phyloP scores from a whole-genome alignment of 2,797 vertebrate genomes.

The Smutsia gigantea region DNA sequence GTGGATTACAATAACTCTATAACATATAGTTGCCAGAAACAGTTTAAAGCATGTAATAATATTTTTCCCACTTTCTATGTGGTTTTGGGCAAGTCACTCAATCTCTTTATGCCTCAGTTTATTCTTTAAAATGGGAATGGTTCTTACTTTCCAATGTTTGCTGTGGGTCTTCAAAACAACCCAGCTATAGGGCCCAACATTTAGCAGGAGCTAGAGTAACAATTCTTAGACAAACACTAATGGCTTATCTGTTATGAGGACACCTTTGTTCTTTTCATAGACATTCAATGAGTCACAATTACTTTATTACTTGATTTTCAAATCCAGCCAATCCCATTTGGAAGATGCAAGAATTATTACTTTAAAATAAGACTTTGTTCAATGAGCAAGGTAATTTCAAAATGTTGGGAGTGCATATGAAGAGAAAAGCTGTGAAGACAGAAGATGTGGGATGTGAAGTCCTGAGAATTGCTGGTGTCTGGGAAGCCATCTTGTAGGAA shows the following conservation, averaged over 20 bases:
- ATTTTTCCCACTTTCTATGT: neutral
- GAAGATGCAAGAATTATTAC: neutral
- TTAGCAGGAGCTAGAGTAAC: neutral
- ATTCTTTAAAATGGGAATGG: neutral
- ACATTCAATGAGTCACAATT: neutral
- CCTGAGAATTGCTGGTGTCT: rapidly evolving
- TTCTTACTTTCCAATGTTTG: neutral
- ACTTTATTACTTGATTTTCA: neutral
- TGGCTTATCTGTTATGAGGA: neutral
- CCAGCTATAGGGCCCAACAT: neutral
- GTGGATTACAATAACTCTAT: neutral
- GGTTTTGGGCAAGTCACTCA: neutral
- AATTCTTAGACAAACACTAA: neutral
- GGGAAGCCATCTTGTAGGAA: neutral
- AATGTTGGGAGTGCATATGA: neutral
- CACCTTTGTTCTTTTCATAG: neutral
- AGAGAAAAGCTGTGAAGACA: neutral
- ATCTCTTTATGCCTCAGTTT: neutral
- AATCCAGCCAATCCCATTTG: neutral
- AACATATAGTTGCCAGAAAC: neutral
- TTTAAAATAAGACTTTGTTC: neutral
- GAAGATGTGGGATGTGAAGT: neutral
- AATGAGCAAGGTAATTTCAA: neutral
- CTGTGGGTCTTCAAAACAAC: neutral
- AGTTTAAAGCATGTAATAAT: neutral